These are phyloP conservation scores for Gila orcuttii DNA, from an alignment of 2,113 vertebrate genomes.

Conservation along the genomic window DNA sequence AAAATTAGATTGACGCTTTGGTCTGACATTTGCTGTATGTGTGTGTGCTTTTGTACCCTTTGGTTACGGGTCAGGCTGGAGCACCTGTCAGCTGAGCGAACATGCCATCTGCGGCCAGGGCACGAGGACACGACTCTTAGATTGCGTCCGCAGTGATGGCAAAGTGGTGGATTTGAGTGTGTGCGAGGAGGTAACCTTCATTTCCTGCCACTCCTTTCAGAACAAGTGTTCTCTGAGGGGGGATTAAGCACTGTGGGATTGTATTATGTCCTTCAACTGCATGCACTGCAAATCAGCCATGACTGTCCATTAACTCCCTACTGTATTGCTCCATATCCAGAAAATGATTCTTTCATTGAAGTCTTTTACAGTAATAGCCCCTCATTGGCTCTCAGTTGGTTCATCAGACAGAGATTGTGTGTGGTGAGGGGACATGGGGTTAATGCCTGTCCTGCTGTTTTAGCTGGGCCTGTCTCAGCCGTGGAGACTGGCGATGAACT, in stretches of 20 bases:
- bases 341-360: slow-evolving; percentile 43
- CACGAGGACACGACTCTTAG: slow-evolving; percentile 79
- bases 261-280: slow-evolving; percentile 42
- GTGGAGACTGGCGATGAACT: slow-evolving; percentile 74
- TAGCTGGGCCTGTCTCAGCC: slow-evolving; percentile 80
- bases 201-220: not conserved
- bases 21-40: slow-evolving; percentile 45
- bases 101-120: slow-evolving; percentile 87
- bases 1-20: not conserved
- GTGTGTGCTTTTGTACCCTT: slow-evolving; percentile 48
- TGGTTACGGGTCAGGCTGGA: slow-evolving; percentile 83
- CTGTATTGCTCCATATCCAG: slow-evolving; percentile 42
- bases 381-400: slow-evolving; percentile 10
- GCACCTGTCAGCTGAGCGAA: slow-evolving; percentile 88
- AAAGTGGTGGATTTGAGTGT: slow-evolving; percentile 73
- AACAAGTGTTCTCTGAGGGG: slow-evolving; percentile 34
- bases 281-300: slow-evolving; percentile 41
- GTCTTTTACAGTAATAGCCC: slow-evolving; percentile 33
- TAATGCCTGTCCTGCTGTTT: slow-evolving; percentile 41
- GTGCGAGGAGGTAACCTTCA: slow-evolving; percentile 82
- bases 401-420: slow-evolving; percentile 38
- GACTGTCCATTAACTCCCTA: slow-evolving; percentile 48
- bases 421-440: slow-evolving; percentile 26
- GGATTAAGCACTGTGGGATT: slow-evolving; percentile 36
- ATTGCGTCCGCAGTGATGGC: slow-evolving; percentile 88